Percentiles rank a stretch among this genome's conserved stretches.
Evolutionary conservation across 2,888 invertebrate species (phyloP).

Genomic region (Lithophane socia): DNA sequence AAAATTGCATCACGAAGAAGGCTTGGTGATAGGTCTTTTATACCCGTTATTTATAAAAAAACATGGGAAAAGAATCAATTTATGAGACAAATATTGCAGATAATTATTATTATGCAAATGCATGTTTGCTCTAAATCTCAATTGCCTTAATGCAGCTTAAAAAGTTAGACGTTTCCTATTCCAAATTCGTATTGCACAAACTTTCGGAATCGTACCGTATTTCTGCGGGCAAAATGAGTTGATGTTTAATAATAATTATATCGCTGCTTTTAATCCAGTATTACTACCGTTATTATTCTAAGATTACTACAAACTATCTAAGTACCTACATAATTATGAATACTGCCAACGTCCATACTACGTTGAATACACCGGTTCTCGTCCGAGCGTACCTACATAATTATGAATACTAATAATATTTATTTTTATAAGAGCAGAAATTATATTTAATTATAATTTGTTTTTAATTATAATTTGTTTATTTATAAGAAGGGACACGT

Average conservation of each 20-base stretch:
- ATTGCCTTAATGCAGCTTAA: background rate
- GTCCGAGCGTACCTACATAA: conserved; percentile 77
- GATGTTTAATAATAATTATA: background rate
- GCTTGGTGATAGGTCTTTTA: background rate
- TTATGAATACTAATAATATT: no score
- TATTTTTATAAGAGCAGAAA: no score
- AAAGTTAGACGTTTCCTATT: conserved; percentile 5
- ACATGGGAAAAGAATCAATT: background rate
- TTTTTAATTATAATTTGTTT: no score
- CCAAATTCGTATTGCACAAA: background rate
- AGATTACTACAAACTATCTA: background rate
- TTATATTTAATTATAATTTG: no score
- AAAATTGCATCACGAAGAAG: background rate
- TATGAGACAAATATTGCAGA: background rate
- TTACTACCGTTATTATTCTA: no score
- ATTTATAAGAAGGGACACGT: no score
- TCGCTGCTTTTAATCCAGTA: background rate
- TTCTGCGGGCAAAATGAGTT: background rate
- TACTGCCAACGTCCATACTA: conserved; percentile 24
- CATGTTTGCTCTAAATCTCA: background rate
- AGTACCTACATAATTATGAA: no score
- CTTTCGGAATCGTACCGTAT: background rate
- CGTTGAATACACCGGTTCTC: conserved; percentile 85
- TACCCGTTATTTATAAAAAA: no score
- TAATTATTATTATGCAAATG: background rate